A percentile compares a stretch with the other conserved stretches of the same genome.
These are phyloP conservation scores for Callimorpha dominula DNA, from an alignment of 2,888 invertebrate genomes.

Conservation along the genomic window DNA sequence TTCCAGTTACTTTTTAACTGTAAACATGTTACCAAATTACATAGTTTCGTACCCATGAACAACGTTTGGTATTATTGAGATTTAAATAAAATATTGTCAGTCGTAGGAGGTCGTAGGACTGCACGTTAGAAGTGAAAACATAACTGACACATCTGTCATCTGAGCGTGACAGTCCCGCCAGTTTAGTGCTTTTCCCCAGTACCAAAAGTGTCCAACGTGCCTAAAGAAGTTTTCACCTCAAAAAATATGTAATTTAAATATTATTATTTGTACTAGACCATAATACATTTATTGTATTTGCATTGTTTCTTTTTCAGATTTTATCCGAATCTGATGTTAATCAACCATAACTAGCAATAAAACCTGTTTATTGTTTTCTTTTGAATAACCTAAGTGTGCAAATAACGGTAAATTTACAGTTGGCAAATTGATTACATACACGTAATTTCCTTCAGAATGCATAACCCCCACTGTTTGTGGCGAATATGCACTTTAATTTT, in stretches of 20 bases:
- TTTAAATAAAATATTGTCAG: neutral
- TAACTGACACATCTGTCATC: too few relatives aligned
- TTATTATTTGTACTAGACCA: neutral
- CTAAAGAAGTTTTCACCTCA: too few relatives aligned
- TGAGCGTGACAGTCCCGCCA: too few relatives aligned
- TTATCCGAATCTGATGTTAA: too few relatives aligned
- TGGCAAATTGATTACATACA: neutral
- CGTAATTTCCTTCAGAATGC: neutral
- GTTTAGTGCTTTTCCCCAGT: too few relatives aligned
- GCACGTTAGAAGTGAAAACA: too few relatives aligned
- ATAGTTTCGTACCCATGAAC: constrained; percentile 1
- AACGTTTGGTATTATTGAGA: neutral
- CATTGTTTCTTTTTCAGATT: too few relatives aligned
- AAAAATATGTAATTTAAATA: neutral
- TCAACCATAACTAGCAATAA: neutral
- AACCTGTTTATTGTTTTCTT: neutral
- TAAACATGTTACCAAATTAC: constrained; percentile 1
- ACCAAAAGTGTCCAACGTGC: too few relatives aligned
- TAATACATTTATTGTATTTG: too few relatives aligned
- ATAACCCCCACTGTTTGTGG: neutral
- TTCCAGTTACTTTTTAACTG: constrained; percentile 7
- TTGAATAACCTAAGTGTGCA: neutral
- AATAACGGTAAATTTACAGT: neutral
- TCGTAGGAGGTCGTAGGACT: too few relatives aligned
- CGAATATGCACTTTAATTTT: neutral